These are phyloP conservation scores for Garrulus glandarius DNA, from an alignment of 2,797 vertebrate species.

Conservation along the genomic window DNA sequence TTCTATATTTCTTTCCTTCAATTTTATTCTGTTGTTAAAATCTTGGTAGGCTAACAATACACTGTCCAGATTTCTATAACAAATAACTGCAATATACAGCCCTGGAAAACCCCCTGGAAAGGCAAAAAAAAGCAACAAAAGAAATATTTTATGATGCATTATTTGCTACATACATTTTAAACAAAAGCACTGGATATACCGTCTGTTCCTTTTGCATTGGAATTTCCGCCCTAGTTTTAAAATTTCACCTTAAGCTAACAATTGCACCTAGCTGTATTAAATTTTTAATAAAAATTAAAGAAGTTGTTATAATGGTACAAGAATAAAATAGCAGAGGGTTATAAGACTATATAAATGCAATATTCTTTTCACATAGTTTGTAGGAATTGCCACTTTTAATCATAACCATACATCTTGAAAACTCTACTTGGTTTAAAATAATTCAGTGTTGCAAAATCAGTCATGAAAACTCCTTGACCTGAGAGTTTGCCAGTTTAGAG, in stretches of 20 bases:
- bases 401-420: conserved; percentile 7
- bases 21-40: neutral
- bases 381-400: conserved; percentile 33
- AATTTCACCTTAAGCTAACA: conserved; percentile 16
- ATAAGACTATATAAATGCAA: neutral
- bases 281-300: conserved; percentile 34
- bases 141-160: neutral
- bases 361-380: neutral
- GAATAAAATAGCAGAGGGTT: neutral
- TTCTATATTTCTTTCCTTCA: neutral
- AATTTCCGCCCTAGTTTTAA: neutral
- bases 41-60: neutral
- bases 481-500: conserved; percentile 3
- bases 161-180: neutral
- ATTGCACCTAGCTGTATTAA: neutral
- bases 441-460: neutral
- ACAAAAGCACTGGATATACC: neutral
- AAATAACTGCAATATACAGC: neutral
- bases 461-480: conserved; percentile 22
- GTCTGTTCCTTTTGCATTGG: neutral
- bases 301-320: neutral
- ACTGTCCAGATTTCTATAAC: neutral
- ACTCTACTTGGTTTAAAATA: conserved; percentile 11
- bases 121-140: neutral
- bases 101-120: neutral